Evolutionary conservation across 1,140 invertebrate species (phyloP).

Genomic region (Agrilus planipennis): DNA sequence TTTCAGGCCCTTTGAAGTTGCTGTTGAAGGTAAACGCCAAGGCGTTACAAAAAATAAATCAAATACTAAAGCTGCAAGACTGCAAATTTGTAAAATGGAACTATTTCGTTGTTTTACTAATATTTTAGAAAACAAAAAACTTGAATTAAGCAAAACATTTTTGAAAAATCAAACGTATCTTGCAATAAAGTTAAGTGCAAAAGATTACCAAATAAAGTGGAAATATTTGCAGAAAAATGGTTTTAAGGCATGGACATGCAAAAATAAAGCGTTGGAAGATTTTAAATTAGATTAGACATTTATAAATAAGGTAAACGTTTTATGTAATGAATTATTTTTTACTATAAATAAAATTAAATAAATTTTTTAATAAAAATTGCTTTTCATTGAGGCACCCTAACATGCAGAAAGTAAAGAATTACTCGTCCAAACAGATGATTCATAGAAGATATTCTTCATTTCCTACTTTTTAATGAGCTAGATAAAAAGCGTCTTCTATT

Average conservation of each 20-base stretch:
- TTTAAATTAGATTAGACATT: conserved; percentile 28
- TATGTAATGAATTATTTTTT: too few species aligned
- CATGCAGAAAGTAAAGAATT: too few species aligned
- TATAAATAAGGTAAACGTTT: too few species aligned
- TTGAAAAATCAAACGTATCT: conserved; percentile 23
- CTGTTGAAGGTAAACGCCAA: conserved; percentile 66
- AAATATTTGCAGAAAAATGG: conserved; percentile 34
- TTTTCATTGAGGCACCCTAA: too few species aligned
- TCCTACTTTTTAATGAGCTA: too few species aligned
- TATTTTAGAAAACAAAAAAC: conserved; percentile 33
- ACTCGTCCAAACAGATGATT: too few species aligned
- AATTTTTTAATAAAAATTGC: too few species aligned
- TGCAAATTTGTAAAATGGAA: conserved; percentile 52
- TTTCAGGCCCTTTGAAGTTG: conserved; percentile 55
- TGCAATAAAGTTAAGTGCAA: conserved; percentile 40
- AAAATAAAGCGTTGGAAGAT: conserved; percentile 35
- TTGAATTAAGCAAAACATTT: conserved; percentile 17
- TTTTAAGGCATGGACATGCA: conserved; percentile 45
- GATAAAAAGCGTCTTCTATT: too few species aligned
- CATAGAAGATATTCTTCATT: too few species aligned
- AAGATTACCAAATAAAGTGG: conserved; percentile 38
- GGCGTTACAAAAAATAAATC: conserved; percentile 66
- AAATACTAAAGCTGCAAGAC: conserved; percentile 36
- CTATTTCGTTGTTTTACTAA: conserved; percentile 46
- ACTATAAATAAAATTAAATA: too few species aligned